Conservation (phyloP, 2,113 vertebrate genomes). For the Phodopus roborovskii region DNA sequence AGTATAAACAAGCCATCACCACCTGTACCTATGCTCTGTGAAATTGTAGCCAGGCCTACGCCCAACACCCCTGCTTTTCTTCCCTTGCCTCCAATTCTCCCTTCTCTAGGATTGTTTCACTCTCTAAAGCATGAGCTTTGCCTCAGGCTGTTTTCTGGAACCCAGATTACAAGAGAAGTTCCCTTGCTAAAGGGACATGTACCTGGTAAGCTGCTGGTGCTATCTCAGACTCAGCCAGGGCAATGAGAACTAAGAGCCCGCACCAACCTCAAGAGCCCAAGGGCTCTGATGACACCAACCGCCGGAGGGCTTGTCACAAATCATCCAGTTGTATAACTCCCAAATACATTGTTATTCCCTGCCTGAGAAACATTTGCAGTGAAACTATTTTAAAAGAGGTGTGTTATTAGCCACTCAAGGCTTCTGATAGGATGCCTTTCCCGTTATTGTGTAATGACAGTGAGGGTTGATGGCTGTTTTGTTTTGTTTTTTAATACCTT, state of each 20-base stretch:
- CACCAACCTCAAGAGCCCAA: not conserved
- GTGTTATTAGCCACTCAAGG: not conserved
- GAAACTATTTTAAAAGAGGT: not conserved
- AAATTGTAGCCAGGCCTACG: not conserved
- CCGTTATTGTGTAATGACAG: not conserved
- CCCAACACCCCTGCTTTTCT: not conserved
- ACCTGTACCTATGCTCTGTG: not conserved
- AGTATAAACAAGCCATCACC: no score
- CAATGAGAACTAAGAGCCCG: not conserved
- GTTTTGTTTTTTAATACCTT: constrained; percentile 4
- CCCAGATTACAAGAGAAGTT: not conserved
- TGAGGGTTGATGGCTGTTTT: not conserved
- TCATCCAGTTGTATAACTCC: not conserved
- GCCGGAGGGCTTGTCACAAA: not conserved
- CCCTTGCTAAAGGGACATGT: not conserved
- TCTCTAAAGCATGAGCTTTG: not conserved
- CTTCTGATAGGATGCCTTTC: not conserved
- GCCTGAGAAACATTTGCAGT: not conserved
- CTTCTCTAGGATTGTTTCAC: not conserved
- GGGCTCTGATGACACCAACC: not conserved
- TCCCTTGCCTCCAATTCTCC: not conserved
- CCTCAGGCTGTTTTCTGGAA: not conserved
- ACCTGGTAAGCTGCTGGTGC: not conserved
- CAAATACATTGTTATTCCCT: not conserved
- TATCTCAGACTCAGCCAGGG: not conserved